Percentiles rank a stretch among this genome's conserved stretches.
Evolutionary conservation across 1,140 invertebrate genomes (phyloP).

Genomic region (Schlechtendalia chinensis): DNA sequence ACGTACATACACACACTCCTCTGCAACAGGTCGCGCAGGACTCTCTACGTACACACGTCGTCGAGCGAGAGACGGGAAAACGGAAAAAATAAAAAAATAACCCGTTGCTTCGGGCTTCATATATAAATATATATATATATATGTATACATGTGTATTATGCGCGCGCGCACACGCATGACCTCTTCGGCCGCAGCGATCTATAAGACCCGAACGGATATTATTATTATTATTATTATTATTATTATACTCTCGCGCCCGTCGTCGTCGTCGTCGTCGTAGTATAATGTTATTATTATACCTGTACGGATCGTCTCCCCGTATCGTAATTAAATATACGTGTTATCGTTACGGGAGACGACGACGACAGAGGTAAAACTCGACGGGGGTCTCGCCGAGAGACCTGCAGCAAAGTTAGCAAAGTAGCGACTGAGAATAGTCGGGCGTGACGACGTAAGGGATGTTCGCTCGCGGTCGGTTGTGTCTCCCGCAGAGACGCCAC

Average conservation of each 20-base stretch:
- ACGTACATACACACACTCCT: neutral
- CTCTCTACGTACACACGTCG: neutral
- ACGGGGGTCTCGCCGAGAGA: neutral
- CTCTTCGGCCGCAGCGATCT: neutral
- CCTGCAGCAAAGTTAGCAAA: no score
- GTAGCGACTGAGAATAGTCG: no score
- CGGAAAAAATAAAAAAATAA: conserved; percentile 5
- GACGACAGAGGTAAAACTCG: no score
- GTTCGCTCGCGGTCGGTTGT: neutral
- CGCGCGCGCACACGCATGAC: neutral
- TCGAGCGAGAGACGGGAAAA: neutral
- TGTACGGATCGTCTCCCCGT: neutral
- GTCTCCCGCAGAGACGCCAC: neutral
- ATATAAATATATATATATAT: no score
- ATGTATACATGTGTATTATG: no score
- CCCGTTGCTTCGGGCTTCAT: neutral
- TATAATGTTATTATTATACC: no score
- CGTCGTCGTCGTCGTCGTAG: no score
- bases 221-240: conserved; percentile 6
- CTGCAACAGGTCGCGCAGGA: neutral
- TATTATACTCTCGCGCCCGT: neutral
- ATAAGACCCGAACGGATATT: neutral
- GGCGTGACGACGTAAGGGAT: no score
- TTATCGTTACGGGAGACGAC: no score
- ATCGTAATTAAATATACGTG: neutral